Base-by-base conservation (phyloP, 2,797 vertebrate species). In the Ctenopoma multispine region DNA sequence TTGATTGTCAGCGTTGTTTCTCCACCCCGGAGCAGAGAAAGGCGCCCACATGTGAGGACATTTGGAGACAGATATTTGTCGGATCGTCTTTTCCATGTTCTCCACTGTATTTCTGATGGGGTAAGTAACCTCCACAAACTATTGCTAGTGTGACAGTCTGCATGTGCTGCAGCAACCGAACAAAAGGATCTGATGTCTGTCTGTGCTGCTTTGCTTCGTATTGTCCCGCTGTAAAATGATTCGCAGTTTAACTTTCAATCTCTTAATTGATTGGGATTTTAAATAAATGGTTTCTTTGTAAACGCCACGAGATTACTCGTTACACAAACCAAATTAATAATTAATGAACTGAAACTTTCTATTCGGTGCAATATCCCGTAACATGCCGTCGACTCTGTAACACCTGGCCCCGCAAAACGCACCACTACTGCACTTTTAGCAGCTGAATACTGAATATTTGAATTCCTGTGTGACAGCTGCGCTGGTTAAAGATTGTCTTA, bases 21-120 rank as follows among this genome's bases (percentile, higher is more conserved):
- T 49, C 49, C 41, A 65, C 13, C 54, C 20, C 47, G 17, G 49
- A 70, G 59, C 51, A 5, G 53, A 59, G 53, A 38, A 61, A 57
- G 43, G 73, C 54, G 57, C 44, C 6, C 83, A 87, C 83, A 85
- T 90, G 91, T 83, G 82, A 79, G 50, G 81, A 73, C 81, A 21
- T 77, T 53, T 60, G 75, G 81, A 68, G 68, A 76, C 72, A 58
- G 63, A 70, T 60, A 71, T 41, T 63, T 57, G 17, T 31, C 77
- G 58, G 69, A 71, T 69, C 68, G 56, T 70, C 36, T 73, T 78
- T 83, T 83, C 55, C 24, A 77, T 69, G 72, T 68, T 68, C 69
- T 62, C 41, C 12, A 36, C 55, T 17, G 4, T 17, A 63, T 82
- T 75, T 87, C 92, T 92, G 91, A 94, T 95, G 94, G 93, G 94